phyloP scores from a whole-genome alignment of 2,113 vertebrate genomes.

The Puffinus mauretanicus region DNA sequence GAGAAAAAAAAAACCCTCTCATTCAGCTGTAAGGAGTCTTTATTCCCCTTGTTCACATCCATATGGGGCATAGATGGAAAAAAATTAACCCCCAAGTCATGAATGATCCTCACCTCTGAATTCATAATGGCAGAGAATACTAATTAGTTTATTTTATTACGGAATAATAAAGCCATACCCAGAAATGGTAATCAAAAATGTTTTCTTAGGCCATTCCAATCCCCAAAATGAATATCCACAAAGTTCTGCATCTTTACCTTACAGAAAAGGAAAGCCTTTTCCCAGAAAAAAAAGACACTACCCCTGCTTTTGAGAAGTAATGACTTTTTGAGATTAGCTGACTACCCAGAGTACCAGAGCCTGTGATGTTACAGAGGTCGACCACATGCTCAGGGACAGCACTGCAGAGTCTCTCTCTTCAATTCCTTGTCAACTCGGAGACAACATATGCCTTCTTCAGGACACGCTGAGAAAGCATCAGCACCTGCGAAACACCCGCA shows the following conservation, averaged over 20 bases:
- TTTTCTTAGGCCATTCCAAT: not conserved
- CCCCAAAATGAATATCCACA: not conserved
- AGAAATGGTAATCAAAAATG: not conserved
- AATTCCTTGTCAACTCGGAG: not conserved
- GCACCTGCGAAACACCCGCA: fast-evolving
- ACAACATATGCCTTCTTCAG: not conserved
- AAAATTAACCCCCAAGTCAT: not conserved
- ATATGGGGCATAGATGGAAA: not conserved
- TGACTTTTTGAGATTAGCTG: not conserved
- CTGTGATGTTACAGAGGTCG: fast-evolving
- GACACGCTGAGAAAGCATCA: fast-evolving
- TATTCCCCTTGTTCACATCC: not conserved
- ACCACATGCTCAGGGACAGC: not conserved
- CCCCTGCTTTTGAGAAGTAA: not conserved
- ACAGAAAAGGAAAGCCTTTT: not conserved
- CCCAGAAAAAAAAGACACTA: not conserved
- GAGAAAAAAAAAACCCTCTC: not conserved
- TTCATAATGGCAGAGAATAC: not conserved
- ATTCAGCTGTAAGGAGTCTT: not conserved
- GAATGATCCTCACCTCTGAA: not conserved
- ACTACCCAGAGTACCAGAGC: not conserved
- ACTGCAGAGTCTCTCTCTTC: not conserved
- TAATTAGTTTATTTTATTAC: not conserved
- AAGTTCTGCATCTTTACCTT: not conserved
- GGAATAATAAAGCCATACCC: not conserved